phyloP scores from a whole-genome alignment of 1,140 invertebrate species.

The Copidosoma floridanum region DNA sequence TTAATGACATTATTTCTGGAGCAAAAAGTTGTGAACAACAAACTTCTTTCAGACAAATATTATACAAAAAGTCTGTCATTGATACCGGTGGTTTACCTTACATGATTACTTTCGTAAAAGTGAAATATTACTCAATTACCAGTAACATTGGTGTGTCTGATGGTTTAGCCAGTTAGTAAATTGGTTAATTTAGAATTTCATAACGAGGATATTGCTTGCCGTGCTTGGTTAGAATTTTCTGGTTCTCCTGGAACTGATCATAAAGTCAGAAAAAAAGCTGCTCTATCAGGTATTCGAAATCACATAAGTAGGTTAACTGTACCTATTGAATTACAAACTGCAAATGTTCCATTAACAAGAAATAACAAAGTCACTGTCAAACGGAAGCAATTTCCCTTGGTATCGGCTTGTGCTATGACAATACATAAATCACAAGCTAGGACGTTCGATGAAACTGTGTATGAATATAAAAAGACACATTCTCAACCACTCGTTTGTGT shows the following conservation, averaged over 20 bases:
- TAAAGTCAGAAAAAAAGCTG: constrained; percentile 29
- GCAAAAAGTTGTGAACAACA: constrained; percentile 26
- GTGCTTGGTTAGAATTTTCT: constrained; percentile 29
- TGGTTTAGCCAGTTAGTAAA: constrained; percentile 43
- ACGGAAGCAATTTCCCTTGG: too few species aligned
- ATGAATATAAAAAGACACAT: constrained; percentile 18
- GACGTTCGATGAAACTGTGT: constrained; percentile 33
- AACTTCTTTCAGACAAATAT: constrained; percentile 32
- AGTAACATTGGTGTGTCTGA: constrained; percentile 44
- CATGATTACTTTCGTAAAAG: constrained; percentile 36
- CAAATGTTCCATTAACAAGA: constrained; percentile 34
- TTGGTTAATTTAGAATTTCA: constrained; percentile 40
- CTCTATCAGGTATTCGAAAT: too few species aligned
- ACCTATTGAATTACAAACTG: constrained; percentile 33
- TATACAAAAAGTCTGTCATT: constrained; percentile 41
- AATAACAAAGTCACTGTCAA: too few species aligned
- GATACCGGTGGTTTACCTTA: constrained; percentile 45
- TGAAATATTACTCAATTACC: constrained; percentile 42
- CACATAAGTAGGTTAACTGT: too few species aligned
- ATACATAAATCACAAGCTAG: constrained; percentile 28
- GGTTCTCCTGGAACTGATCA: too few species aligned
- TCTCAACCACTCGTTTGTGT: not conserved
- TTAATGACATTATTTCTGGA: constrained; percentile 29
- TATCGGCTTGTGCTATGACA: too few species aligned
- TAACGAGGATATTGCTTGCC: constrained; percentile 23